A percentile compares a stretch with the other conserved stretches of the same genome.
Conservation (phyloP, 2,888 invertebrate genomes). For the Lithosia quadra region DNA sequence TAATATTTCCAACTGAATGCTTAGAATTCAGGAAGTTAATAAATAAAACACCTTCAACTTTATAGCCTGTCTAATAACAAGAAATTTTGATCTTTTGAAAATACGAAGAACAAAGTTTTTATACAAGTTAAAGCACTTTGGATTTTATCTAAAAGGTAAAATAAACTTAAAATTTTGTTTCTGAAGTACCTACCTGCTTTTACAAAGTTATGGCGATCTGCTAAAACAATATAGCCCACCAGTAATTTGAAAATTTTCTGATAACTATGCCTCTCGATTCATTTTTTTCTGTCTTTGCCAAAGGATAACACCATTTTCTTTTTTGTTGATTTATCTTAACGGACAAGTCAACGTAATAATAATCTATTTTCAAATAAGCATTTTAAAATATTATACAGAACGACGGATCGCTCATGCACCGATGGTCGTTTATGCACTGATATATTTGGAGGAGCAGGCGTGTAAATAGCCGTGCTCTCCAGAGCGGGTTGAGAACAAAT, state of each 20-base stretch:
- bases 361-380: too few species aligned
- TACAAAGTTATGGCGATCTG: conserved; percentile 18
- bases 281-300: neutral
- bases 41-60: neutral
- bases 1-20: too few species aligned
- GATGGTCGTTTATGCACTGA: too few species aligned
- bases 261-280: neutral
- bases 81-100: conserved; percentile 21
- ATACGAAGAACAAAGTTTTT: conserved; percentile 33
- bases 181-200: conserved; percentile 14
- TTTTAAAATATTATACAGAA: too few species aligned
- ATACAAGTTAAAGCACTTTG: conserved; percentile 38
- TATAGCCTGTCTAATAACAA: neutral
- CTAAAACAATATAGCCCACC: neutral
- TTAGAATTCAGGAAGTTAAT: too few species aligned
- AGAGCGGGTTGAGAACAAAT: too few species aligned
- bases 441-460: too few species aligned
- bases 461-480: too few species aligned
- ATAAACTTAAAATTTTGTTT: conserved; percentile 32
- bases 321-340: too few species aligned
- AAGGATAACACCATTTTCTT: too few species aligned
- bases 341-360: too few species aligned
- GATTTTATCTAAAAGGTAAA: conserved; percentile 30
- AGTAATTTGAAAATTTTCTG: neutral
- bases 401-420: too few species aligned